phyloP scores from a whole-genome alignment of 2,888 invertebrate genomes.

The Arrhopalites spinosus region DNA sequence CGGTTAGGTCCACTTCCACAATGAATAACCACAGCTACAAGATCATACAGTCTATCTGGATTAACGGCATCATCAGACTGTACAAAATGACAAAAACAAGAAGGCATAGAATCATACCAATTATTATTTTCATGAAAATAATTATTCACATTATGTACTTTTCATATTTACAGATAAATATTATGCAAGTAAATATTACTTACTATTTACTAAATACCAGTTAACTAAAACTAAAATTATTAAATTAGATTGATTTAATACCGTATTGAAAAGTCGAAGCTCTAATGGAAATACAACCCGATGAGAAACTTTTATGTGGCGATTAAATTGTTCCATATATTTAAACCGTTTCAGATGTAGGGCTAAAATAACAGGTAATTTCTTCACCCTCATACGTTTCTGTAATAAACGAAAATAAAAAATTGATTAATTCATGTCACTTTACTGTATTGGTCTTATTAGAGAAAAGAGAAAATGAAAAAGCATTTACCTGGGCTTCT shows the following conservation, averaged over 20 bases:
- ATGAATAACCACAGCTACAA: slow-evolving; percentile 99
- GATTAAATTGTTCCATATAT: slow-evolving; percentile 97
- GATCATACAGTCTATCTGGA: slow-evolving; percentile 96
- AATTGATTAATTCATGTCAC: neutral
- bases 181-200: neutral
- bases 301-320: slow-evolving; percentile 98
- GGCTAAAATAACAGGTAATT: slow-evolving; percentile 95
- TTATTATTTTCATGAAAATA: too few species aligned
- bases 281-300: slow-evolving; percentile 98
- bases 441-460: too few species aligned
- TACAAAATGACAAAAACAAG: slow-evolving; percentile 52
- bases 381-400: slow-evolving; percentile 98
- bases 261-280: slow-evolving; percentile 94
- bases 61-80: slow-evolving; percentile 98
- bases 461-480: too few species aligned
- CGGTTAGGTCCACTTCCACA: slow-evolving; percentile 99
- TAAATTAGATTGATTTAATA: slow-evolving; percentile 62
- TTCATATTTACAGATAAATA: neutral
- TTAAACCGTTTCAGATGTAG: slow-evolving; percentile 96
- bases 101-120: neutral
- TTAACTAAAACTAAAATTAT: neutral
- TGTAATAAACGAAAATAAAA: slow-evolving; percentile 55
- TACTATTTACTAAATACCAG: neutral
- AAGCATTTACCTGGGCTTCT: slow-evolving; percentile 85
- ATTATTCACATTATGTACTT: neutral